Base-by-base conservation (phyloP, 2,113 vertebrate genomes). In the Caranx melampygus region DNA sequence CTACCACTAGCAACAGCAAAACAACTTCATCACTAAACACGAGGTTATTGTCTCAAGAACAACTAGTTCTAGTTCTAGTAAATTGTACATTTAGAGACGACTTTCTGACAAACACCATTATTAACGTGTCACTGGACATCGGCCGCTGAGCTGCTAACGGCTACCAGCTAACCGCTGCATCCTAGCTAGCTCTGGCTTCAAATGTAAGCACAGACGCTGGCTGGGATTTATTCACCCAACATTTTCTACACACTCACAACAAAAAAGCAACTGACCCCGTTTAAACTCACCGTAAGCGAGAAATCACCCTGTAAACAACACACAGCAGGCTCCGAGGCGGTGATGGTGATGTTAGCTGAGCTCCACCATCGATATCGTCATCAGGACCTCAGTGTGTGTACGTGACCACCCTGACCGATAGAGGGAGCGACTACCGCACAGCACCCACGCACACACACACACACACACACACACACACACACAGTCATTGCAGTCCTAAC, bases 231-330 rank as follows among this genome's bases (percentile, higher is more conserved):
- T 1, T n/a, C 0, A 0, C 31, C 11, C 14, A 0, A 0, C 0
- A 1, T 10, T 10, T 51, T 26, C 12, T 33, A 1, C 18, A n/a
- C n/a, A 9, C 18, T 16, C n/a, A 9, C 26, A 18, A 61, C 26
- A 47, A 6, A 4, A 60, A 65, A 71, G 59, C 2, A 15, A 18
- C 21, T 2, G 18, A 31, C 6, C 4, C 11, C 3, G 16, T 55
- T 55, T 12, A n/a, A 10, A 87, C 92, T 89, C 84, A 93, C 92
- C 90, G 0, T 74, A 55, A 51, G 61, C 61, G 4, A 75, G 55
- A 77, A 80, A 54, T 12, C 33, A 14, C 40, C 45, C 45, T 26
- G 75, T 66, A 78, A 82, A 88, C 71, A 82, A 88, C 71, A 70
- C 21, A 64, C 40, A 3, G 16, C 4, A 52, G 55, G 16, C 52